Evolutionary conservation across 1,140 invertebrate species (phyloP).

Genomic region (Carcinoscorpius rotundicauda): DNA sequence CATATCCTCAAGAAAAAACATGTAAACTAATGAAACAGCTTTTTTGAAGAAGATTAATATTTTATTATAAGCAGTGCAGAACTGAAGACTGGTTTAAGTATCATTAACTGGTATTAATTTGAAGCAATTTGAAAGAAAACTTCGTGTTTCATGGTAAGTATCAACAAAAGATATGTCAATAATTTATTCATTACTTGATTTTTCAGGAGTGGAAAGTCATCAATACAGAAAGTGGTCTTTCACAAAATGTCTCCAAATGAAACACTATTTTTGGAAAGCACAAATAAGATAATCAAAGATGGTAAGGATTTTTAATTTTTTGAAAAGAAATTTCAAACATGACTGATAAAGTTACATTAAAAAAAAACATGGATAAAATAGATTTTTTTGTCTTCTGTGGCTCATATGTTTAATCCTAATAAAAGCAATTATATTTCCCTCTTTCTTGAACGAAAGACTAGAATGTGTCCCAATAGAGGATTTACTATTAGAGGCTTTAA

Average conservation of each 20-base stretch:
- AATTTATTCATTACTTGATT: conserved; percentile 14
- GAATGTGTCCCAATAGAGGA: too few species aligned
- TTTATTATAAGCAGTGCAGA: too few species aligned
- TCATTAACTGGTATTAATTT: too few species aligned
- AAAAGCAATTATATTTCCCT: not conserved
- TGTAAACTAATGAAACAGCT: too few species aligned
- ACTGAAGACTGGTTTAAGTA: too few species aligned
- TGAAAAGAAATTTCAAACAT: not conserved
- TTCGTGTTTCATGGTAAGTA: too few species aligned
- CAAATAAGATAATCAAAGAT: conserved; percentile 97
- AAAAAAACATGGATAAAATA: conserved; percentile 4
- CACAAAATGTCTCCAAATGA: conserved; percentile 99
- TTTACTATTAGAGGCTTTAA: too few species aligned
- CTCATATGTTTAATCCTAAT: not conserved
- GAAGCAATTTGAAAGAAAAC: too few species aligned
- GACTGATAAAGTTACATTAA: not conserved
- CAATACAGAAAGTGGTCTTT: conserved; percentile 99
- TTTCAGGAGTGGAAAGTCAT: conserved; percentile 95
- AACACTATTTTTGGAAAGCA: conserved; percentile 96
- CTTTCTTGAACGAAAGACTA: not conserved
- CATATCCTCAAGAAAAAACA: too few species aligned
- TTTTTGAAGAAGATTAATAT: too few species aligned
- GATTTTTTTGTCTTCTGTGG: not conserved
- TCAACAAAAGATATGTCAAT: conserved; percentile 1
- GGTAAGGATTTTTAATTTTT: conserved; percentile 39